Percentiles rank a stretch among this genome's conserved stretches.
These are phyloP conservation scores for Thymallus thymallus DNA, from an alignment of 2,113 vertebrate species.

Conservation along the genomic window DNA sequence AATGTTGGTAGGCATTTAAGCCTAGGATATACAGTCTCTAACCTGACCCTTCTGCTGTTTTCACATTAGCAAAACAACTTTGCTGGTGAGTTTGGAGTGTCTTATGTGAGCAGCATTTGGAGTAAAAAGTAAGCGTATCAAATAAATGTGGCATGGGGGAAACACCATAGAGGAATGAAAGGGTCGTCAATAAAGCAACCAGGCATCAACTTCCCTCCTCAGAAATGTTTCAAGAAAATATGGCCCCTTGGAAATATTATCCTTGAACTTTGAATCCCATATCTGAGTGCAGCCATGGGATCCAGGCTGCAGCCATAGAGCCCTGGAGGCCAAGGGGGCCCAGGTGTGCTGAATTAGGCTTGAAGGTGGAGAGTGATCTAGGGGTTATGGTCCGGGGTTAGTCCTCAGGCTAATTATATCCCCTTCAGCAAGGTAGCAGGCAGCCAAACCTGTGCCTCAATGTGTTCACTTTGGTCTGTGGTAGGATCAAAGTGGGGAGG, in stretches of 20 bases:
- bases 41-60: background rate
- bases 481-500: slow-evolving; percentile 60
- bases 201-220: background rate
- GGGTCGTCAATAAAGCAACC: background rate
- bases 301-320: slow-evolving; percentile 36
- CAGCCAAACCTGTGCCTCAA: slow-evolving; percentile 30
- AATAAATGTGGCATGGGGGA: background rate
- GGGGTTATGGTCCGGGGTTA: slow-evolving; percentile 44
- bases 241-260: slow-evolving; percentile 2
- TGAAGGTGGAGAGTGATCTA: slow-evolving; percentile 54
- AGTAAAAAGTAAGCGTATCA: background rate
- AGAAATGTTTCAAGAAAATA: slow-evolving; percentile 1
- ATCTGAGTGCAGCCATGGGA: slow-evolving; percentile 20
- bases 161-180: background rate
- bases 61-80: background rate
- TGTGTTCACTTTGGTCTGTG: slow-evolving; percentile 59
- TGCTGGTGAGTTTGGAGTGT: too few species aligned
- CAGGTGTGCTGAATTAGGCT: slow-evolving; percentile 66
- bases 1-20: background rate
- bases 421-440: slow-evolving; percentile 29
- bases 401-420: slow-evolving; percentile 75
- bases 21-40: background rate
- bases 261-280: slow-evolving; percentile 25
- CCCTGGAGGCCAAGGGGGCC: slow-evolving; percentile 53
- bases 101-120: background rate